Evolutionary conservation across 2,888 invertebrate genomes (phyloP).

Genomic region (Cactoblastis cactorum): DNA sequence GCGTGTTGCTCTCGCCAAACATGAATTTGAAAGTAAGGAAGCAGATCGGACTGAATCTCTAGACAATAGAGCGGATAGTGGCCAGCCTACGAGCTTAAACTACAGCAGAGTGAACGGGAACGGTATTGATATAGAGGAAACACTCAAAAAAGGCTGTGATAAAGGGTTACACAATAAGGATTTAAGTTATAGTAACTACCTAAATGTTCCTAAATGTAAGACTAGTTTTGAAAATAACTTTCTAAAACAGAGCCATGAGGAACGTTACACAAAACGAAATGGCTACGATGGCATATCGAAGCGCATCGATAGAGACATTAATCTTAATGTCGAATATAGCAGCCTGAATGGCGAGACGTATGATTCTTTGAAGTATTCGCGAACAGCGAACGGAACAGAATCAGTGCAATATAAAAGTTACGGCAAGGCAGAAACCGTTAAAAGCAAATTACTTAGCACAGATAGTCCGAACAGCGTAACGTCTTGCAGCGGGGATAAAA

Average conservation of each 20-base stretch:
- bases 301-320: constrained; percentile 67
- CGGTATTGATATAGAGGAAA: constrained; percentile 70
- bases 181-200: constrained; percentile 67
- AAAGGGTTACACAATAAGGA: constrained; percentile 74
- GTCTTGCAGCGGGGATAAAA: constrained; percentile 70
- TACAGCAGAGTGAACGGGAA: constrained; percentile 62
- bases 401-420: constrained; percentile 73
- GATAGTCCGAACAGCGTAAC: constrained; percentile 74
- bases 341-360: constrained; percentile 70
- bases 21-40: constrained; percentile 70
- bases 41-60: constrained; percentile 50
- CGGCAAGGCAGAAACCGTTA: constrained; percentile 72
- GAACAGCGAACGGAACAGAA: constrained; percentile 73
- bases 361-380: constrained; percentile 76
- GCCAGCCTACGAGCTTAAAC: constrained; percentile 57
- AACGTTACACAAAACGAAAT: constrained; percentile 69
- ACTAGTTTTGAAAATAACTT: constrained; percentile 75
- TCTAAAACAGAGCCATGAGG: constrained; percentile 69
- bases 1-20: constrained; percentile 64
- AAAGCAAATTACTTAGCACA: constrained; percentile 72
- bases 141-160: constrained; percentile 76
- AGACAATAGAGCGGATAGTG: constrained; percentile 51
- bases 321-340: constrained; percentile 65
- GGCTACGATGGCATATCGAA: constrained; percentile 60
- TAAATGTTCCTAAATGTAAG: constrained; percentile 77